phyloP scores from a whole-genome alignment of 2,113 vertebrate species.

The Caretta caretta region DNA sequence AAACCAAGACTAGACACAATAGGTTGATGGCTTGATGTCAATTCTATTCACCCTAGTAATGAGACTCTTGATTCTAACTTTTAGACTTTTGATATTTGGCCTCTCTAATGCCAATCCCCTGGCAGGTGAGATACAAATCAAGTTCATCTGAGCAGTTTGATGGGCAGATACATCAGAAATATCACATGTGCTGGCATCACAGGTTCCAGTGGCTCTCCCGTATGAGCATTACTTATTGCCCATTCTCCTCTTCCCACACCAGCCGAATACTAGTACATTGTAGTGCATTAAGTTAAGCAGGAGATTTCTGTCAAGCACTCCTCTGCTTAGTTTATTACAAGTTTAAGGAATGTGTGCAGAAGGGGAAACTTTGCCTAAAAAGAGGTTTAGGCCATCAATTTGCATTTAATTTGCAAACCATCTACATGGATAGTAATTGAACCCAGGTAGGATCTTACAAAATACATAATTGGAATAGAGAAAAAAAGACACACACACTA shows the following conservation, averaged over 20 bases:
- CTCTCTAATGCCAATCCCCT: not conserved
- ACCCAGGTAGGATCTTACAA: not conserved
- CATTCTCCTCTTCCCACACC: not conserved
- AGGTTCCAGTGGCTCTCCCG: not conserved
- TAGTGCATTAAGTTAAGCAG: not conserved
- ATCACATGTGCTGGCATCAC: too few relatives aligned
- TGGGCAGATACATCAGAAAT: not conserved
- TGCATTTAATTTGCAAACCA: not conserved
- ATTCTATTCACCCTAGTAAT: not conserved
- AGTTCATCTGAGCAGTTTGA: not conserved
- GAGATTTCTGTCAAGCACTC: too few relatives aligned
- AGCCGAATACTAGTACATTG: not conserved
- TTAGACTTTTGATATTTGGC: not conserved
- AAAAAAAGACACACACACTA: not conserved
- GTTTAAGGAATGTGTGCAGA: not conserved
- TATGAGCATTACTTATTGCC: too few relatives aligned
- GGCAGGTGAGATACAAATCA: not conserved
- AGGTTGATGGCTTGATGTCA: not conserved
- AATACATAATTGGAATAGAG: not conserved
- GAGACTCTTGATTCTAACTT: not conserved
- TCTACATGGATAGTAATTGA: not conserved
- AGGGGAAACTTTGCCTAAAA: not conserved
- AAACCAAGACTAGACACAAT: not conserved
- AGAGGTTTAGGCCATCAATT: not conserved
- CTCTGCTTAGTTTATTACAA: not conserved